Evolutionary conservation across 2,888 invertebrate species (phyloP).

Genomic region (Limnephilus auricula): DNA sequence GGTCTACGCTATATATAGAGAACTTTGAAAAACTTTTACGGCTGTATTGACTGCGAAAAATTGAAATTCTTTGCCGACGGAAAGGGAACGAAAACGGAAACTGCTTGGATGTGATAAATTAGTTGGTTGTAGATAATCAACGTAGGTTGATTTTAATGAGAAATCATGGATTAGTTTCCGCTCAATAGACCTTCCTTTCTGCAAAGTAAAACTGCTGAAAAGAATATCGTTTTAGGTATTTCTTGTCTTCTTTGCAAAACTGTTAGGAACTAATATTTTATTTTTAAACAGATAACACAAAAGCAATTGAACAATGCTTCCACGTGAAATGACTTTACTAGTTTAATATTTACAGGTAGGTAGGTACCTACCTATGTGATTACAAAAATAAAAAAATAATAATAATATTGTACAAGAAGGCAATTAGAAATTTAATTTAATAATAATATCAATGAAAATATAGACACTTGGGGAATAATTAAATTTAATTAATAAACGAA

Average conservation of each 20-base stretch:
- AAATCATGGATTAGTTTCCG: neutral
- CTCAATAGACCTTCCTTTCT: neutral
- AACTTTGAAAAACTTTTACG: conserved; percentile 44
- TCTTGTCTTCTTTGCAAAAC: neutral
- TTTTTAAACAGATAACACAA: neutral
- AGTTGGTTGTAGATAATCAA: neutral
- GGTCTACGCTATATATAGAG: conserved; percentile 47
- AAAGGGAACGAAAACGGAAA: conserved; percentile 27
- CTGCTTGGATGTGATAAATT: neutral
- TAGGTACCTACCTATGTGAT: neutral
- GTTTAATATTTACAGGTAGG: neutral
- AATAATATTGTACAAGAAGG: too few species aligned
- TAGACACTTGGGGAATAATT: too few species aligned
- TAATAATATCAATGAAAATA: too few species aligned
- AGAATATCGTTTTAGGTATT: neutral
- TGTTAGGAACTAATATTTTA: neutral
- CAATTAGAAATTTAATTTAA: too few species aligned
- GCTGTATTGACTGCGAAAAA: conserved; percentile 41
- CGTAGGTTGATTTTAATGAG: neutral
- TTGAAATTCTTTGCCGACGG: conserved; percentile 56
- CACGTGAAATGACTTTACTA: neutral
- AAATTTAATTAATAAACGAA: too few species aligned
- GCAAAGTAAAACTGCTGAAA: neutral
- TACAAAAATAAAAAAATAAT: too few species aligned
- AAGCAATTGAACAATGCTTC: neutral